Conservation (phyloP, 2,888 invertebrate species). For the Ophraella communa region DNA sequence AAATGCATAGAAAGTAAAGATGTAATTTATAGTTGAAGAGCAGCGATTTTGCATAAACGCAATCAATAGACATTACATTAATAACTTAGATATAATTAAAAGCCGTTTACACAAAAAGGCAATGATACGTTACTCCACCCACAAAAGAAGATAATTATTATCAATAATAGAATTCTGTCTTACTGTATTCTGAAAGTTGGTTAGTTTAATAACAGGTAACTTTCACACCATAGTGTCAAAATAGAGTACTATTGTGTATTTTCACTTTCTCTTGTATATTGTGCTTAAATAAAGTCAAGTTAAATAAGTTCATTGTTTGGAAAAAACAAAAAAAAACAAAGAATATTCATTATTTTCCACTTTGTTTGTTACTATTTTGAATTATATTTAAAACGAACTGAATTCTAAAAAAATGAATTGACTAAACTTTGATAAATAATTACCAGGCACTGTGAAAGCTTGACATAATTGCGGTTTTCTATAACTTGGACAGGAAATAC, state of each 20-base stretch:
- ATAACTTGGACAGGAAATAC: no score
- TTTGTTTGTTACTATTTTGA: no score
- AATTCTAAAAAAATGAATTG: no score
- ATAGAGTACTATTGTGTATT: not conserved
- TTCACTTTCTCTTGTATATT: not conserved
- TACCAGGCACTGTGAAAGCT: no score
- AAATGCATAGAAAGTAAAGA: not conserved
- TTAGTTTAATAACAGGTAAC: not conserved
- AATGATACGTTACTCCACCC: not conserved
- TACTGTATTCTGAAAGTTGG: not conserved
- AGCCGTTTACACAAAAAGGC: not conserved
- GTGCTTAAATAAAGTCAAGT: not conserved
- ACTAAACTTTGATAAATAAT: no score
- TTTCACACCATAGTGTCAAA: not conserved
- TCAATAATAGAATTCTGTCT: not conserved
- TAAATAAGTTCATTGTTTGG: no score
- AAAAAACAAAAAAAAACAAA: not conserved
- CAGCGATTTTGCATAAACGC: not conserved
- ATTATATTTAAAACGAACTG: no score
- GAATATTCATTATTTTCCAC: not conserved
- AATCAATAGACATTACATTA: not conserved
- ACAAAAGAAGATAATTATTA: not conserved
- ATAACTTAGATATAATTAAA: not conserved
- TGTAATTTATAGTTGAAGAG: not conserved
- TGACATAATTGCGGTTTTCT: no score